Base-by-base conservation (phyloP, 2,888 invertebrate species). In the Drosophila anceps region DNA sequence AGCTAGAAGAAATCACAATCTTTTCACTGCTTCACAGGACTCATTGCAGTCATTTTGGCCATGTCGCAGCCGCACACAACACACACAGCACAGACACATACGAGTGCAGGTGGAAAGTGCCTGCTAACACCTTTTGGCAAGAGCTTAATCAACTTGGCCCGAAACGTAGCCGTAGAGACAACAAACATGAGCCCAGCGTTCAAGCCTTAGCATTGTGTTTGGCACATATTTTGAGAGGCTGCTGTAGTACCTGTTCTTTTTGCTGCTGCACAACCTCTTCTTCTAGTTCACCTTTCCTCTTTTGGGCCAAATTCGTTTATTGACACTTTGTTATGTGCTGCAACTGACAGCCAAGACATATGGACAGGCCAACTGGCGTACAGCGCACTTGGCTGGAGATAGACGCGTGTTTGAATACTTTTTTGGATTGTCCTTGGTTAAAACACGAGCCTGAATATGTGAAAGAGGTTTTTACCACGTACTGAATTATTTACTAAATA, bases 301-400 rank as follows among this genome's bases (percentile, higher is more conserved):
- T 61, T 69, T 66, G 67, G 64, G 69, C 73, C 73, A 70, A 81
- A 82, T 84, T 81, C 76, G 90, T 83, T 82, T 85, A 88, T 86
- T 88, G 86, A 81, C 86, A 88, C 86, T 88, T 77, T 81, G 86
- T 75, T 90, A 79, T 81, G 85, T 78, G 80, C 82, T 82, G 85
- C 69, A 82, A 67, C 66, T 89, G 88, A 82, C 90, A 87, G 73
- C 29, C 66, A 66, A 70, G 74, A 83, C 66, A 77, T 35, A 58
- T 61, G 57, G 55, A 51, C 55, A 43, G 67, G 41, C 58, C 64
- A 68, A 65, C 64, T 64, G 64, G 41, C 44, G 15, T 41, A 29
- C 50, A 29, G 29, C 57, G 44, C 41, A 64, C 67, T 75, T 35
- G 54, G 61, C 20, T n/a, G 69, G 69, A 48, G 69, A 39, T 55